Conservation (phyloP, 2,113 vertebrate genomes). For the Rousettus leschenaultii region DNA sequence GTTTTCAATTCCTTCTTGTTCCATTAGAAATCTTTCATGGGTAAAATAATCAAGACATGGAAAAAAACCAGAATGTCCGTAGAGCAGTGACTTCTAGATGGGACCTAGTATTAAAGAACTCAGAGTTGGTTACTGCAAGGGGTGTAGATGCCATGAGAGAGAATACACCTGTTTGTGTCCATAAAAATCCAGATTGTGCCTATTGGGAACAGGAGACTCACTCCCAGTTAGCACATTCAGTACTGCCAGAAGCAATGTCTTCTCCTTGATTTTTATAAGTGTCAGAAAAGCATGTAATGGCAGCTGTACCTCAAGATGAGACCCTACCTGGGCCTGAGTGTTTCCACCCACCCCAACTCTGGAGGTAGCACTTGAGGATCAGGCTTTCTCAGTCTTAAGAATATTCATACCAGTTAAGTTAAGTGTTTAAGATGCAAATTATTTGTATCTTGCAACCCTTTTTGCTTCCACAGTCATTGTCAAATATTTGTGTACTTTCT, state of each 20-base stretch:
- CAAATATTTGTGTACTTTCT: background rate
- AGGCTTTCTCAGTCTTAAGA: background rate
- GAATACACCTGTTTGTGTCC: background rate
- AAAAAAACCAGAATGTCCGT: background rate
- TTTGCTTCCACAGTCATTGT: background rate
- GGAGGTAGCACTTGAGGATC: background rate
- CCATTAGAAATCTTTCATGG: background rate
- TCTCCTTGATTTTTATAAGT: background rate
- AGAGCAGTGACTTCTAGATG: background rate
- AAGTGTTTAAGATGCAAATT: conserved; percentile 8
- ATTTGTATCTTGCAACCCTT: background rate
- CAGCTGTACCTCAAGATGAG: background rate
- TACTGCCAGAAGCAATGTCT: conserved; percentile 12
- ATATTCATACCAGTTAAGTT: background rate
- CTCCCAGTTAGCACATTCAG: background rate
- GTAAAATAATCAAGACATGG: conserved; percentile 7
- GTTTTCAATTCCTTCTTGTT: background rate
- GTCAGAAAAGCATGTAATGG: background rate
- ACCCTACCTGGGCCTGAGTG: background rate
- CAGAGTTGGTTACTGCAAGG: background rate
- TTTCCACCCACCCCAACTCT: background rate
- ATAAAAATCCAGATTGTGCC: background rate
- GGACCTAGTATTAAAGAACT: background rate
- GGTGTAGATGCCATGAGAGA: background rate
- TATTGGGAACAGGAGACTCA: conserved; percentile 20